These are phyloP conservation scores for Dunckerocampus dactyliophorus DNA, from an alignment of 2,113 vertebrate genomes.

Conservation along the genomic window DNA sequence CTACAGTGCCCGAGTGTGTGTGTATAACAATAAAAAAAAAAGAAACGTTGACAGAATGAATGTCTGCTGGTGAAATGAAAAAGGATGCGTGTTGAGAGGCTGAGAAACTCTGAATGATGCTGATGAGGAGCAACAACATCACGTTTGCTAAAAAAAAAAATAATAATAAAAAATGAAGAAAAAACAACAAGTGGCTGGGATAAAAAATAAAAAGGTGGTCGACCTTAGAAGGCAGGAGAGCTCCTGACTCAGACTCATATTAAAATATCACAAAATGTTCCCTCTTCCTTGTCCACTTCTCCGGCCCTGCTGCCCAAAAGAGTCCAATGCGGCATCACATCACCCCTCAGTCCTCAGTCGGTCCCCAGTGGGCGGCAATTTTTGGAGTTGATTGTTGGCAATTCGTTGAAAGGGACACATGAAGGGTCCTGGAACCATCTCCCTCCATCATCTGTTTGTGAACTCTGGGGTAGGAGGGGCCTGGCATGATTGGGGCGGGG, in stretches of 20 bases:
- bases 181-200: constrained; percentile 46
- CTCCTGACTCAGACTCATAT: constrained; percentile 50
- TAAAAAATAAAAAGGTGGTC: constrained; percentile 42
- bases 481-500: constrained; percentile 33
- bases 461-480: constrained; percentile 11
- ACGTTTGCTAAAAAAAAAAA: constrained; percentile 19
- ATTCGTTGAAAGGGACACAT: constrained; percentile 6
- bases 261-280: constrained; percentile 59
- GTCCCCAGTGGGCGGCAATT: constrained; percentile 20
- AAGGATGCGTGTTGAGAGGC: neutral
- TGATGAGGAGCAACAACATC: constrained; percentile 19
- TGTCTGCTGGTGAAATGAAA: constrained; percentile 45
- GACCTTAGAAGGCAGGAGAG: neutral
- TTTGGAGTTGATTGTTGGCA: constrained; percentile 27
- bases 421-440: constrained; percentile 13
- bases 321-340: constrained; percentile 20
- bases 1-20: constrained; percentile 22
- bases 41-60: constrained; percentile 26
- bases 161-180: constrained; percentile 19
- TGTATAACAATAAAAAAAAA: constrained; percentile 15
- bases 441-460: constrained; percentile 42
- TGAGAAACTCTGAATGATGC: constrained; percentile 17
- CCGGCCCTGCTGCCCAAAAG: constrained; percentile 14
- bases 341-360: constrained; percentile 14
- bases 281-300: constrained; percentile 9